Conservation (phyloP, 2,113 vertebrate genomes). For the Muntiacus reevesi region DNA sequence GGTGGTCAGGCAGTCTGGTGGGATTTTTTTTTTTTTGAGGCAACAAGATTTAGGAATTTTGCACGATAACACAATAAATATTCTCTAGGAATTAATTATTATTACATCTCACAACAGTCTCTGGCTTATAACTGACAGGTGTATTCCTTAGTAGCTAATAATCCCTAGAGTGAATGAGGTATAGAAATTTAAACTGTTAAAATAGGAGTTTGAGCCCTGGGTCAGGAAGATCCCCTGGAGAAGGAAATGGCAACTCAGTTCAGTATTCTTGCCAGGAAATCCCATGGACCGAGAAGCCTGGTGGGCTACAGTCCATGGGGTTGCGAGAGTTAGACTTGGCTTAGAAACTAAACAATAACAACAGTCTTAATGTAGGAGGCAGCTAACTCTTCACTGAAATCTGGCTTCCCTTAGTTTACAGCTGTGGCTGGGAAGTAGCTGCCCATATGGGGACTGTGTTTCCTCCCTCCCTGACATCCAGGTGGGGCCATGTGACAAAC, state of each 20-base stretch:
- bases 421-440: neutral
- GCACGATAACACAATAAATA: neutral
- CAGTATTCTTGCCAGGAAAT: neutral
- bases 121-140: neutral
- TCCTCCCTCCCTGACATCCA: neutral
- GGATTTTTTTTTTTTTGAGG: neutral
- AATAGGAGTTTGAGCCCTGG: neutral
- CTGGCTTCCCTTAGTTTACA: neutral
- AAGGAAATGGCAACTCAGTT: neutral
- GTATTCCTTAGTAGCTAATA: neutral
- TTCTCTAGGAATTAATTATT: neutral
- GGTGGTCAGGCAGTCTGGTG: neutral
- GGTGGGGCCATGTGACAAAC: neutral
- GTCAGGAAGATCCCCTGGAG: neutral
- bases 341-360: neutral
- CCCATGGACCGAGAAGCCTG: neutral
- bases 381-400: neutral
- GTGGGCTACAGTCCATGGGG: neutral
- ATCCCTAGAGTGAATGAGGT: neutral
- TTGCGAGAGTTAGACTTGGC: neutral
- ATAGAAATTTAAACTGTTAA: neutral
- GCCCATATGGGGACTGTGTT: neutral
- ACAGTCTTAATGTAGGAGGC: neutral
- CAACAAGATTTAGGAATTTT: neutral
- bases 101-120: neutral